Conservation (phyloP, 2,888 invertebrate genomes). For the Spilosoma lubricipeda region DNA sequence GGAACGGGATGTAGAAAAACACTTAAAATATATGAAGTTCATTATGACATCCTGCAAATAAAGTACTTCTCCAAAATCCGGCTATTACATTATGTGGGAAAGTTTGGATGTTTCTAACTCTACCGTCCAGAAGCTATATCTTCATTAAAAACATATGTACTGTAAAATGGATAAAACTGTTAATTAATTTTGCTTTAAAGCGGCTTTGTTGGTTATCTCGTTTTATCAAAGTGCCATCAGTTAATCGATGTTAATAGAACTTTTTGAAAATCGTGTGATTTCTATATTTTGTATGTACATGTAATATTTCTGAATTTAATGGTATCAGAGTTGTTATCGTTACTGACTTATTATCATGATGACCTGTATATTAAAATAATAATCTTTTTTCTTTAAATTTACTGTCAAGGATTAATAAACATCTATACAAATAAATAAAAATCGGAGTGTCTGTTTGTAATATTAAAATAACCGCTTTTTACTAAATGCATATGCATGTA, state of each 20-base stretch:
- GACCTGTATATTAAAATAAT: not conserved
- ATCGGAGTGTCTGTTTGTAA: too few species aligned
- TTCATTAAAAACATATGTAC: not conserved
- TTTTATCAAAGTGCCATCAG: not conserved
- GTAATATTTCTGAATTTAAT: not conserved
- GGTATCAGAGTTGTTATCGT: not conserved
- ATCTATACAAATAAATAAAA: too few species aligned
- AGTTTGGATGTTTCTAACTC: slow-evolving; percentile 4
- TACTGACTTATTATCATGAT: not conserved
- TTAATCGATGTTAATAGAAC: too few species aligned
- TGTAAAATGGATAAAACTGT: not conserved
- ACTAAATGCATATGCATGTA: too few species aligned
- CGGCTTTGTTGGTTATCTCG: not conserved
- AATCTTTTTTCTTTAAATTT: too few species aligned
- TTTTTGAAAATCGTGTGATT: too few species aligned
- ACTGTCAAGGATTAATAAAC: not conserved
- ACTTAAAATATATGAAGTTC: slow-evolving; percentile 21
- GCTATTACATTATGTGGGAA: slow-evolving; percentile 1
- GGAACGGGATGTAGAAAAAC: slow-evolving; percentile 16
- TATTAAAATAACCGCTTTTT: too few species aligned
- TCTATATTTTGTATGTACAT: not conserved
- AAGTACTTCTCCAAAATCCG: slow-evolving; percentile 10
- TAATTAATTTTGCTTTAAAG: not conserved
- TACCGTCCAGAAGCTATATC: not conserved
- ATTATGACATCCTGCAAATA: slow-evolving; percentile 29